Base-by-base conservation (phyloP, 2,888 invertebrate genomes). In the Carterocephalus palaemon region DNA sequence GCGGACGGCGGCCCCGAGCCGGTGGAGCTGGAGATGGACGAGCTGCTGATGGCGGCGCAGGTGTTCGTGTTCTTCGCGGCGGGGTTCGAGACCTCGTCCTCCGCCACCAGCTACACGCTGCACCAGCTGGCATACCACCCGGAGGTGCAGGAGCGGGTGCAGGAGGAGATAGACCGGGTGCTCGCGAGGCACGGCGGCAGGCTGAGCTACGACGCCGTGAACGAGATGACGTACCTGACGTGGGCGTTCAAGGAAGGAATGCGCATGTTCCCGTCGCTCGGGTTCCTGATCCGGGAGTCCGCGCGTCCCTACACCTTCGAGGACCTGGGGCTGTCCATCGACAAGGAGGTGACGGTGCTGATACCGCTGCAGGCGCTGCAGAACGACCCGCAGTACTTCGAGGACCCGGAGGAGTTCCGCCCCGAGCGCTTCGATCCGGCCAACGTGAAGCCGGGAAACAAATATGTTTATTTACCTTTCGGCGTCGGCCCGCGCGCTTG, bases 11-110 rank as follows among this genome's bases (percentile, higher is more conserved):
- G 57, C 4, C 67, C 74, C 0, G 67, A 60, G 12, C 48, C 42
- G 2, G 52, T 53, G 1, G 52, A 53, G 0, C 13, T 71, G 12
- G 70, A 72, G 42, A 42, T 75, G 38, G 68, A 67, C 2, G 68
- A 75, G 3, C 52, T 64, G 23, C 48, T 70, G n/a, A 62, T 75
- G 13, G 67, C 67, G 2, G 73, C 74, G 3, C 75, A 75, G 28
- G 67, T 72, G n/a, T 74, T 73, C 26, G 60, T 75, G 2, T 76
- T 76, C 52, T 76, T 76, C 28, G 72, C 70, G 2, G 76, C 76
- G 2, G 76, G 76, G 4, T 77, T 76, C 26, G 77, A 77, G 49
- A 77, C 77, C 0, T 75, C 76, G 0, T 74, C 77, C 0, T 71
- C 75, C 0, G 71, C 75, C 1, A 70, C 75, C 6, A 75, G 74